Evolutionary conservation across 2,888 invertebrate species (phyloP).

Genomic region (Emesis russula): DNA sequence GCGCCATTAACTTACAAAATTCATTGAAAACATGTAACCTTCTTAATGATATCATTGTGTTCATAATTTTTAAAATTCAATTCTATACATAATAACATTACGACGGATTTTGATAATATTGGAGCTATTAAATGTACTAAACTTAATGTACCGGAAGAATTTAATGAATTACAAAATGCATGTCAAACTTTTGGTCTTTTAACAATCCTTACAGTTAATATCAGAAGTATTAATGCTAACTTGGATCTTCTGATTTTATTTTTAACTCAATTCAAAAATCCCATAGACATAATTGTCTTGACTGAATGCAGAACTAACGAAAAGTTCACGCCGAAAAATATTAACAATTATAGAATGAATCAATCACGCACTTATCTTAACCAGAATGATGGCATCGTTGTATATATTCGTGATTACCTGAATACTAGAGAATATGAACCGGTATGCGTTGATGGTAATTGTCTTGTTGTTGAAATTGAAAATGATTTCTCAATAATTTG

Average conservation of each 20-base stretch:
- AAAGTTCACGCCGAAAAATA: background rate
- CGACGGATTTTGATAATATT: background rate
- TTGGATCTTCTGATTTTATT: conserved; percentile 15
- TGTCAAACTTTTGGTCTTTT: background rate
- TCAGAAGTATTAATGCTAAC: conserved; percentile 7
- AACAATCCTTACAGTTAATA: background rate
- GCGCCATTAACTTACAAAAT: background rate
- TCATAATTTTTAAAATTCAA: background rate
- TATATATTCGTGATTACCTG: background rate
- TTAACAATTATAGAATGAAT: conserved; percentile 7
- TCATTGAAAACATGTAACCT: background rate
- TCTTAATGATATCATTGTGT: background rate
- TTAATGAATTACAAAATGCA: background rate
- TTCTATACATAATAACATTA: background rate
- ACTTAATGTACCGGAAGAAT: background rate
- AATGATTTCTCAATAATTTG: conserved; percentile 6
- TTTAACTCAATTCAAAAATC: background rate
- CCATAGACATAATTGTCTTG: conserved; percentile 10
- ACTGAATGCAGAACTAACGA: conserved; percentile 14
- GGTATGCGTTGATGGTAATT: background rate
- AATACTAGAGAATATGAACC: conserved; percentile 6
- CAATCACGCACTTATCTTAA: background rate
- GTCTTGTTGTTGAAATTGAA: background rate
- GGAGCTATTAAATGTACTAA: background rate
- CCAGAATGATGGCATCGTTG: conserved; percentile 11